Conservation (phyloP, 2,797 vertebrate species). For the Esox lucius region DNA sequence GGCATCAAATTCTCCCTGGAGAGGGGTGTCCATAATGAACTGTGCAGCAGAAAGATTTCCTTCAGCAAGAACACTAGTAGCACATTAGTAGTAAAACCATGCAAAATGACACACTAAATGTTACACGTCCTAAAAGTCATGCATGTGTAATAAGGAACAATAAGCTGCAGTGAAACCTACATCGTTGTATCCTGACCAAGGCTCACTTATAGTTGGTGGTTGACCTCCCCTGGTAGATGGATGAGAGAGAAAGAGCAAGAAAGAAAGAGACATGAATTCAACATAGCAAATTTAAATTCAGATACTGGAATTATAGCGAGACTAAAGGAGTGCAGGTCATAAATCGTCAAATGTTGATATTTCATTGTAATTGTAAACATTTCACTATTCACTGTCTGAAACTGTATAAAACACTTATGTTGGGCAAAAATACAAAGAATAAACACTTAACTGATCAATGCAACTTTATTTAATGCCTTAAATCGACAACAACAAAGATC, state of each 20-base stretch:
- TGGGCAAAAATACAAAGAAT: no score
- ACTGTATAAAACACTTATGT: no score
- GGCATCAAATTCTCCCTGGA: slow-evolving; percentile 22
- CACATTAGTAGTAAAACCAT: not conserved
- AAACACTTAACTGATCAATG: no score
- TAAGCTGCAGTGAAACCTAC: slow-evolving; percentile 15
- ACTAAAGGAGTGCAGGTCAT: no score
- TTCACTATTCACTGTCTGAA: no score
- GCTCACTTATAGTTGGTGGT: slow-evolving; percentile 10
- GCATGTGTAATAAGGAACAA: not conserved
- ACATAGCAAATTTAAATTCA: no score
- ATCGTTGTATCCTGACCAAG: slow-evolving; percentile 1
- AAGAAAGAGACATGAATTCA: not conserved
- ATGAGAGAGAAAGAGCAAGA: not conserved
- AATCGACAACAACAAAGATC: no score
- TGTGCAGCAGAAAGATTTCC: slow-evolving; percentile 20
- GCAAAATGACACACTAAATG: not conserved
- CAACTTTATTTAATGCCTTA: no score
- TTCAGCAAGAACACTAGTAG: not conserved
- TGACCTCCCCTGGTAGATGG: slow-evolving; percentile 7
- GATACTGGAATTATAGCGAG: no score
- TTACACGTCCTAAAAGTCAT: not conserved
- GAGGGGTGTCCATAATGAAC: slow-evolving; percentile 9
- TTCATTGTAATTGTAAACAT: no score
- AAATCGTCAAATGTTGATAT: no score